A percentile compares a stretch with the other conserved stretches of the same genome.
These are phyloP conservation scores for Morelia viridis DNA, from an alignment of 2,797 vertebrate species.

Conservation along the genomic window DNA sequence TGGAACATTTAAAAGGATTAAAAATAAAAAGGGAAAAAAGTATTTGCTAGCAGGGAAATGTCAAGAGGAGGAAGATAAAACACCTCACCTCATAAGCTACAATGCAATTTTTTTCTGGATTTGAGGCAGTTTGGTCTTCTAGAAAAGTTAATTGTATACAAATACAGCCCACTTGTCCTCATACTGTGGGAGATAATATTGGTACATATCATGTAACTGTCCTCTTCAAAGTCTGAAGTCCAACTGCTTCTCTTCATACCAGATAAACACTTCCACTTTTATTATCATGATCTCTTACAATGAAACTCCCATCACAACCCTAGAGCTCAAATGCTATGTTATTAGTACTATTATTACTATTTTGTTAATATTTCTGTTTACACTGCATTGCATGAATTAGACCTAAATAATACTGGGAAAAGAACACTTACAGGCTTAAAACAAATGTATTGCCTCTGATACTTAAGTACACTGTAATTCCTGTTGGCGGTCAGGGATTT, in stretches of 20 bases:
- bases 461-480: constrained; percentile 10
- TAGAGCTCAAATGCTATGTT: not conserved
- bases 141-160: constrained; percentile 11
- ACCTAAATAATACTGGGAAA: not conserved
- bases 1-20: constrained; percentile 6
- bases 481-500: not conserved
- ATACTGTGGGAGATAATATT: not conserved
- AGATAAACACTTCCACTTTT: not conserved
- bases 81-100: not conserved
- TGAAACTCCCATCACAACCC: constrained; percentile 14
- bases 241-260: constrained; percentile 16
- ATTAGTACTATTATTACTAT: constrained; percentile 22
- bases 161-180: not conserved
- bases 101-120: constrained; percentile 26
- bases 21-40: constrained; percentile 9
- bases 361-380: not conserved
- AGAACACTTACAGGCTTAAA: not conserved
- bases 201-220: not conserved
- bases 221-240: not conserved
- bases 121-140: constrained; percentile 41
- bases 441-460: constrained; percentile 1
- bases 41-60: constrained; percentile 18
- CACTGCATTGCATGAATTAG: not conserved
- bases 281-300: constrained; percentile 29
- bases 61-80: not conserved